These are phyloP conservation scores for Porites divaricata DNA, from an alignment of 92 coral and sea anemone genomes.

Conservation along the genomic window DNA sequence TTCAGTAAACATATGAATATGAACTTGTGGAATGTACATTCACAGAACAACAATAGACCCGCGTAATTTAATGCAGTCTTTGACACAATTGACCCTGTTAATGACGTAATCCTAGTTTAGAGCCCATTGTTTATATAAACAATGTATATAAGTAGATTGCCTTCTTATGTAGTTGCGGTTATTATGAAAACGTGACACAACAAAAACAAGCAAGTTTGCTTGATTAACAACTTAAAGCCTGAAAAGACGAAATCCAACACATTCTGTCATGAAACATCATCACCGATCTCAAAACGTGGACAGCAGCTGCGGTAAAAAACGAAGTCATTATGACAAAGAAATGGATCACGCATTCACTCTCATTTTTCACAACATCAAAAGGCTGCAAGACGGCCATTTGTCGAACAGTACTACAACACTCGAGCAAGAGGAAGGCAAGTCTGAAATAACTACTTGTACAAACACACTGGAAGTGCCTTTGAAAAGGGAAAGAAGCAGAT, in stretches of 20 bases:
- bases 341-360: slow-evolving; percentile 47
- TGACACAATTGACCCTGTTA: too few species aligned
- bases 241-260: not conserved
- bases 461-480: slow-evolving; percentile 17
- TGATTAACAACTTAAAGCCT: not conserved
- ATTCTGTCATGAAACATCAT: slow-evolving; percentile 15
- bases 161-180: too few species aligned
- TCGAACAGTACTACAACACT: slow-evolving; percentile 6
- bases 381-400: slow-evolving; percentile 39
- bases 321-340: slow-evolving; percentile 16
- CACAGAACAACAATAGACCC: too few species aligned
- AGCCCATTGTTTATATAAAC: too few species aligned
- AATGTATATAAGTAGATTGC: too few species aligned
- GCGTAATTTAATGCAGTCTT: too few species aligned
- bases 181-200: too few species aligned
- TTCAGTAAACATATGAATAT: too few species aligned
- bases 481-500: not conserved
- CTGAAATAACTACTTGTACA: not conserved
- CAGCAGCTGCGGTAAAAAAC: not conserved
- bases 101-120: too few species aligned
- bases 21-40: too few species aligned
- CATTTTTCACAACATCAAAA: slow-evolving; percentile 45
- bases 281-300: slow-evolving; percentile 5
- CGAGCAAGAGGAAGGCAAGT: not conserved
- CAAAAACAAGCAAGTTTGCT: too few species aligned